Conservation (phyloP, 1,140 invertebrate genomes). For the Drosophila grimshawi region DNA sequence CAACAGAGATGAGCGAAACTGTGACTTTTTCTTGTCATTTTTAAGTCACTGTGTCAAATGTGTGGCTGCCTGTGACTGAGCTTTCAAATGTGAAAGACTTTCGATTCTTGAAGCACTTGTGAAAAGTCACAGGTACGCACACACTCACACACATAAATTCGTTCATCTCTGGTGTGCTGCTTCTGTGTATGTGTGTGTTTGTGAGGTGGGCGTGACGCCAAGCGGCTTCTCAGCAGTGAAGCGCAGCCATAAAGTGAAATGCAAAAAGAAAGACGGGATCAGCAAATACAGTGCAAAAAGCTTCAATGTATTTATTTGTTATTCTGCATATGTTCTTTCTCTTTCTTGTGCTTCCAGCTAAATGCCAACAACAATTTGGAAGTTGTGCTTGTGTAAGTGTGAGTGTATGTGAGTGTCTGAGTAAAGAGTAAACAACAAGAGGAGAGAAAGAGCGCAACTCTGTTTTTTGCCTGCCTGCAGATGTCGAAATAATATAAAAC, state of each 20-base stretch:
- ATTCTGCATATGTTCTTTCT: conserved; percentile 41
- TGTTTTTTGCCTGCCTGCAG: conserved; percentile 38
- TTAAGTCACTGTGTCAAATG: conserved; percentile 28
- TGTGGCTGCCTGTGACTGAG: conserved; percentile 8
- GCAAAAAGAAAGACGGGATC: conserved; percentile 39
- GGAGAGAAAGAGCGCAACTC: conserved; percentile 33
- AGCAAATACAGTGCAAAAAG: conserved; percentile 23
- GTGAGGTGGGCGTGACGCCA: conserved; percentile 46
- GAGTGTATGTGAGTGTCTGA: conserved; percentile 23
- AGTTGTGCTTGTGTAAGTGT: conserved; percentile 25
- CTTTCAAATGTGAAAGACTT: conserved; percentile 17
- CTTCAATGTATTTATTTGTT: conserved; percentile 8
- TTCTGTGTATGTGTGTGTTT: not conserved
- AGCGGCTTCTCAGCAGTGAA: conserved; percentile 11
- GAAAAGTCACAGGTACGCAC: conserved; percentile 34
- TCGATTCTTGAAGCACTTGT: conserved; percentile 15
- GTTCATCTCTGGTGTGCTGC: conserved; percentile 39
- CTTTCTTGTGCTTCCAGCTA: conserved; percentile 42
- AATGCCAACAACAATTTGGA: conserved; percentile 39
- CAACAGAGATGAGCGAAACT: conserved; percentile 40
- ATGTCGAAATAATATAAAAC: conserved; percentile 26
- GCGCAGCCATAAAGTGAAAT: conserved; percentile 40
- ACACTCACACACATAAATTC: conserved; percentile 2
- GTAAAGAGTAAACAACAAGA: conserved; percentile 34
- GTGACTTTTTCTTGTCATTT: conserved; percentile 10